phyloP scores from a whole-genome alignment of 2,888 invertebrate species.

The Tachina lurida region DNA sequence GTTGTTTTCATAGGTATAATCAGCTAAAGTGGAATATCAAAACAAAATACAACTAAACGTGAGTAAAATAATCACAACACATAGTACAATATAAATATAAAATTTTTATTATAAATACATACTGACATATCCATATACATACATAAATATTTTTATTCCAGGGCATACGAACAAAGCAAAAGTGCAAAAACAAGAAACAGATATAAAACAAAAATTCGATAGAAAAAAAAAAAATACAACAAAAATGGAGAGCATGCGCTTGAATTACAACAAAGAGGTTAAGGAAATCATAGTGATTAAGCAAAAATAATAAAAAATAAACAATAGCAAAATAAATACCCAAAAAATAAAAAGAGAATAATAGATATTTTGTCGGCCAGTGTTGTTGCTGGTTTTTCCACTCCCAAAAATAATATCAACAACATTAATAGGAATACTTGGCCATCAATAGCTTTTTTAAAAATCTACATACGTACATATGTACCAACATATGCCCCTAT shows the following conservation, averaged over 20 bases:
- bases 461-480: no score
- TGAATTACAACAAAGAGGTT: neutral
- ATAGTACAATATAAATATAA: no score
- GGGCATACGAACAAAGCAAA: neutral
- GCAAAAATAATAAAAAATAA: conserved; percentile 7
- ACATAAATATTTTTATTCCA: conserved; percentile 32
- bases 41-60: conserved; percentile 28
- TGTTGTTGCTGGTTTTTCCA: no score
- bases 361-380: neutral
- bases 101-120: neutral
- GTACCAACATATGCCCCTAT: no score
- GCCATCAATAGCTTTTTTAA: no score
- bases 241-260: conserved; percentile 51
- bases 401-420: no score
- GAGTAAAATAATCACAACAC: conserved; percentile 18
- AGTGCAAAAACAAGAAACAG: conserved; percentile 2
- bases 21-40: conserved; percentile 3
- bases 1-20: conserved; percentile 1
- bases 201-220: conserved; percentile 12
- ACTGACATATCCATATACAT: no score
- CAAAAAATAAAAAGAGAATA: neutral
- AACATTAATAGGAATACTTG: no score
- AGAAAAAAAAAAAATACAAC: conserved; percentile 13
- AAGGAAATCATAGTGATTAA: neutral
- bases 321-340: conserved; percentile 17